Conservation (phyloP, 2,888 invertebrate species). For the Hemaris fuciformis region DNA sequence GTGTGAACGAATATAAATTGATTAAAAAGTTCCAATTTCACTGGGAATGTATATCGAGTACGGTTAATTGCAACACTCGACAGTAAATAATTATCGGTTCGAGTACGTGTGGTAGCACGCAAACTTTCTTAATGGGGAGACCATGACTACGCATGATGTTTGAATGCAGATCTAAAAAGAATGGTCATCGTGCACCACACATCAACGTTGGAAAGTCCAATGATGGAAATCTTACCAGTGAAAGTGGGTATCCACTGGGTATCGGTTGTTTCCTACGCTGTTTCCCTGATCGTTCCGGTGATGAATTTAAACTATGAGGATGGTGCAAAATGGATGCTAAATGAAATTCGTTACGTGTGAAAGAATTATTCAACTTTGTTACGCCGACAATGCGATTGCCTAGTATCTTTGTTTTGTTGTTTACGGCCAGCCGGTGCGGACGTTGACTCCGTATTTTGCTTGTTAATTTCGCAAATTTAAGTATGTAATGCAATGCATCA, state of each 20-base stretch:
- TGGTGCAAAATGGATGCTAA: constrained; percentile 7
- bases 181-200: constrained; percentile 49
- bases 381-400: constrained; percentile 10
- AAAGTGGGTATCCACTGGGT: constrained; percentile 24
- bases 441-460: neutral
- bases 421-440: neutral
- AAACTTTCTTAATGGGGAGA: constrained; percentile 56
- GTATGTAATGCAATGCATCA: constrained; percentile 10
- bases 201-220: constrained; percentile 59
- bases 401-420: constrained; percentile 1
- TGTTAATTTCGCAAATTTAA: constrained; percentile 3
- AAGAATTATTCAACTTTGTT: constrained; percentile 15
- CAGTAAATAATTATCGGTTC: constrained; percentile 10
- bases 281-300: constrained; percentile 10
- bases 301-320: constrained; percentile 6
- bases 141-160: constrained; percentile 66
- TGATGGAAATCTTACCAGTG: constrained; percentile 24
- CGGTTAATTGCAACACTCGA: neutral
- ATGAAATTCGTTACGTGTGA: neutral
- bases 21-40: constrained; percentile 6
- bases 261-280: constrained; percentile 5
- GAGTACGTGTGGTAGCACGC: constrained; percentile 23
- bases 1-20: too few species aligned
- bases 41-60: neutral
- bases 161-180: constrained; percentile 44